phyloP scores from a whole-genome alignment of 37 sponge, comb jelly and placozoan species.

The Halichondria panicea region DNA sequence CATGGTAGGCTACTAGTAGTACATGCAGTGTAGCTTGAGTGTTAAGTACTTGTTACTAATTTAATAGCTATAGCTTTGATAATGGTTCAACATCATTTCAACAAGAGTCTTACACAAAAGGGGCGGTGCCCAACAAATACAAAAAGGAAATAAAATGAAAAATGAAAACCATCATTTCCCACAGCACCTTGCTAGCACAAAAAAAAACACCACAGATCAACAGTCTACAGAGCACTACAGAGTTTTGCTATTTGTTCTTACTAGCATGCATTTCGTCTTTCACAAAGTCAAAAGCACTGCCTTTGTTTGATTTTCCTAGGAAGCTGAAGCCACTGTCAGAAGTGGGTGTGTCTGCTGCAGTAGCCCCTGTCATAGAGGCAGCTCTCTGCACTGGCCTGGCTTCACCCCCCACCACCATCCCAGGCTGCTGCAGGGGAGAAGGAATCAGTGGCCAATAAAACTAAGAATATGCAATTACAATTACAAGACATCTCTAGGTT shows the following conservation, averaged over 20 bases:
- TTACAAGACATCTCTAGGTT: no score
- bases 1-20: no score
- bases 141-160: no score
- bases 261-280: constrained; percentile 78
- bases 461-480: not conserved
- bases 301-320: constrained; percentile 61
- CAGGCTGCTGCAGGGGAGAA: not conserved
- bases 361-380: no score
- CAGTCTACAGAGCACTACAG: no score
- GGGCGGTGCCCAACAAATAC: no score
- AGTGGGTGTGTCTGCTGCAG: constrained; percentile 4
- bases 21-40: no score
- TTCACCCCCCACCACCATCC: constrained; percentile 26
- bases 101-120: no score
- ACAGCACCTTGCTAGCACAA: not conserved
- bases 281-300: constrained; percentile 88
- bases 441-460: not conserved
- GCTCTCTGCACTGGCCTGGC: constrained; percentile 76
- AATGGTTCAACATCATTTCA: no score
- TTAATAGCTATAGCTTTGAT: no score
- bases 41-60: no score
- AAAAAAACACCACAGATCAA: not conserved
- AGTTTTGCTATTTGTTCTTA: not conserved
- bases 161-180: not conserved
- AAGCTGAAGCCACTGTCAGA: constrained; percentile 69